Percentiles rank a stretch among this genome's conserved stretches.
These are phyloP conservation scores for Drosophila funebris DNA, from an alignment of 1,140 invertebrate genomes.

Conservation along the genomic window DNA sequence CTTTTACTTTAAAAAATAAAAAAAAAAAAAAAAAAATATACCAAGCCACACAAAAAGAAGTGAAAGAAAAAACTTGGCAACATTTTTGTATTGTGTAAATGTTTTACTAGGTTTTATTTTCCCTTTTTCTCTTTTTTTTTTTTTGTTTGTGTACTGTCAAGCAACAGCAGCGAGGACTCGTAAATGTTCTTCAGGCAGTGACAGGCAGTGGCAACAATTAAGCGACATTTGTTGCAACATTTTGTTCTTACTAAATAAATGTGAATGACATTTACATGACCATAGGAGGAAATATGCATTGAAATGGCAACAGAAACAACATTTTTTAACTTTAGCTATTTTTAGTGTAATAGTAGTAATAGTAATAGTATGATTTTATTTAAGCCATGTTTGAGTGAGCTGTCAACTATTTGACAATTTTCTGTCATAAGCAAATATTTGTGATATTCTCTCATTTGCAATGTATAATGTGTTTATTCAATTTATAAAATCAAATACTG, in stretches of 20 bases:
- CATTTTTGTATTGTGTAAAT: slow-evolving; percentile 8
- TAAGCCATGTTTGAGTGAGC: too few relatives aligned
- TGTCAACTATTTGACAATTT: too few relatives aligned
- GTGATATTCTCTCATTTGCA: too few relatives aligned
- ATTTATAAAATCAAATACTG: neutral
- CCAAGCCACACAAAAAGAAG: too few relatives aligned
- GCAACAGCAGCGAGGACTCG: neutral
- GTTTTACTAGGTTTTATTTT: neutral
- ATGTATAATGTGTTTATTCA: neutral
- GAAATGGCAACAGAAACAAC: too few relatives aligned
- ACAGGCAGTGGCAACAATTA: slow-evolving; percentile 67
- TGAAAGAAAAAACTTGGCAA: neutral
- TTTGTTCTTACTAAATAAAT: slow-evolving; percentile 28
- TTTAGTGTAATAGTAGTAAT: too few relatives aligned
- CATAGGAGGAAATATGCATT: too few relatives aligned
- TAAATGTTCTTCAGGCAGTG: slow-evolving; percentile 61
- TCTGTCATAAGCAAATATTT: too few relatives aligned
- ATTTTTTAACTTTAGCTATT: too few relatives aligned
- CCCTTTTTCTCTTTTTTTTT: neutral
- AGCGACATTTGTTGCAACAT: slow-evolving; percentile 62
- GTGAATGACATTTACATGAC: neutral
- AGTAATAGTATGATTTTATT: too few relatives aligned
- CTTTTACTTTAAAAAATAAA: neutral
- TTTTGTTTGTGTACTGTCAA: neutral
- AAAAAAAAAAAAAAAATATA: neutral